Conservation (phyloP, 1,140 invertebrate genomes). For the Bombus pyrosoma region DNA sequence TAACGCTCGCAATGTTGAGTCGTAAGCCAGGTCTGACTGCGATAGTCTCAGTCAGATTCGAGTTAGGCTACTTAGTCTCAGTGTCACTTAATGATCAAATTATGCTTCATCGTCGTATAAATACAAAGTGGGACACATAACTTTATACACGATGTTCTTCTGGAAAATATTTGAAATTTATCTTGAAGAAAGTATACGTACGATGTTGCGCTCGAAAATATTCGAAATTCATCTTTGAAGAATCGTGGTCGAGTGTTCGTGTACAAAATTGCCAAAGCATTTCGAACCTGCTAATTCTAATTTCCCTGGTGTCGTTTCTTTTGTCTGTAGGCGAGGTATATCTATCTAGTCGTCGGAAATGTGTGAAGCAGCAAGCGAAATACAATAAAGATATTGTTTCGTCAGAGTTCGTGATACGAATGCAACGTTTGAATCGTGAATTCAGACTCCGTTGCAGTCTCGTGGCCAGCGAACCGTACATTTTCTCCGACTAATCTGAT, state of each 20-base stretch:
- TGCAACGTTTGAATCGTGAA: not conserved
- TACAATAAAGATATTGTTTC: not conserved
- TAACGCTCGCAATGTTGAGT: too few relatives aligned
- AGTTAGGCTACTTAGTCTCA: too few relatives aligned
- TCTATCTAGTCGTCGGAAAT: not conserved
- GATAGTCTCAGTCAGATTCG: too few relatives aligned
- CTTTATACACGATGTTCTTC: too few relatives aligned
- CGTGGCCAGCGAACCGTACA: conserved; percentile 6
- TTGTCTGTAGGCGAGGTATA: not conserved
- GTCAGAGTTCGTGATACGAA: not conserved
- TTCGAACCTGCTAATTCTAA: not conserved
- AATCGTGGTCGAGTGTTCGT: not conserved
- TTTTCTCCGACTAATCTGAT: conserved; percentile 18
- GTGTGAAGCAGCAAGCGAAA: not conserved
- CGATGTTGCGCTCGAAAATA: not conserved
- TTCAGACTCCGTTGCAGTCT: not conserved
- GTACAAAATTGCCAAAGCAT: not conserved
- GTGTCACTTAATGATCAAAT: too few relatives aligned
- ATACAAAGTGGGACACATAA: too few relatives aligned
- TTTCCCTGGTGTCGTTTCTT: not conserved
- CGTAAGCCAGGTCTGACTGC: too few relatives aligned
- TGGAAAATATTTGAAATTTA: too few relatives aligned
- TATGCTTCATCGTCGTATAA: too few relatives aligned
- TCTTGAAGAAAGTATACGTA: too few relatives aligned
- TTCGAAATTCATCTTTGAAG: not conserved